Evolutionary conservation across 2,113 vertebrate species (phyloP), one percentile per base, ranked within the genome.

Genomic region (Oreochromis niloticus): DNA sequence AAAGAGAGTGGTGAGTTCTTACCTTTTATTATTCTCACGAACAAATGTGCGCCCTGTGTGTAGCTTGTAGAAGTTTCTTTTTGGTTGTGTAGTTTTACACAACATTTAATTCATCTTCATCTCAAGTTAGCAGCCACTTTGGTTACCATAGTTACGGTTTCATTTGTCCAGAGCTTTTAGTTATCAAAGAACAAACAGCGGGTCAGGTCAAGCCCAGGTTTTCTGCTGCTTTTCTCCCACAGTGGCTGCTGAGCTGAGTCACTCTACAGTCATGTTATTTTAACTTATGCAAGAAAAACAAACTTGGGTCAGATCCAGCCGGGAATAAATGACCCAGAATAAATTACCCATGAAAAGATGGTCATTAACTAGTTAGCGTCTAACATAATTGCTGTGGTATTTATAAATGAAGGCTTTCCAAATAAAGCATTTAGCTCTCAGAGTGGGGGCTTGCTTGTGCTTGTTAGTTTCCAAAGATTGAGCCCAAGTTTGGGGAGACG

Each of bases 1-100:
- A 98, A 99, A 99, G 92, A 95, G 98, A 93, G 98, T 99, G 97
- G 98, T 99, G 89, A 89, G 93, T 82, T 50, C 13, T 30, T 30
- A 6, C 2, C 61, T 7, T 39, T 75, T 12, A 75, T 75, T 75
- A 75, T 46, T 75, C 68, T 30, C 19, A 48, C 2, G 14, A 48
- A 78, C 4, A 32, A 78, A 50, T 50, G 71, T n/a, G n/a, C n/a
- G n/a, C n/a, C n/a, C n/a, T n/a, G n/a, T 19, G 17, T 32, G 24
- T 11, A 19, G 71, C 27, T 50, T 50, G 46, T 32, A 9, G 46
- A 50, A 32, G 36, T 56, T 56, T 80, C 7, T 27, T 41, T 41
- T 56, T 55, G 52, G 34, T n/a, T 24, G 19, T 56, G 79, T 41
- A 41, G 52, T 56, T 79, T 82, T 80, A 54, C 19, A 54, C 52